A percentile compares a stretch with the other conserved stretches of the same genome.
Evolutionary conservation across 2,888 invertebrate genomes (phyloP).

Genomic region (Polyommatus iphigenia): DNA sequence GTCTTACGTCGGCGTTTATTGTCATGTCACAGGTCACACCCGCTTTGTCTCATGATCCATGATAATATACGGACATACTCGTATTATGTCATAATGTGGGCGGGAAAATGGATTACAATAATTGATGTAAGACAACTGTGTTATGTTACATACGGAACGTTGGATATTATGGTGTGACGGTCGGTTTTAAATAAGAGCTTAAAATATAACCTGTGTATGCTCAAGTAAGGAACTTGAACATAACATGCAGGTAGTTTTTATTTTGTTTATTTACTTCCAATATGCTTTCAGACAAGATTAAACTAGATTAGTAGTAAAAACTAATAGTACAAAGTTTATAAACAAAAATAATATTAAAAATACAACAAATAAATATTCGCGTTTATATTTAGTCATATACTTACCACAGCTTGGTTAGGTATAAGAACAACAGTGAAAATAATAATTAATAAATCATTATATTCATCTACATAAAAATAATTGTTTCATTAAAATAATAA

Average conservation of each 20-base stretch:
- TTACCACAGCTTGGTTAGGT: too few species aligned
- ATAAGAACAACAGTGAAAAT: background rate
- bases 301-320: too few species aligned
- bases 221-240: too few species aligned
- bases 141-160: background rate
- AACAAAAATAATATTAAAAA: too few species aligned
- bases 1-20: slow-evolving; percentile 16
- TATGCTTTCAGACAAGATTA: too few species aligned
- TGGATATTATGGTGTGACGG: background rate
- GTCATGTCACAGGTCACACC: background rate
- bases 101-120: background rate
- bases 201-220: too few species aligned
- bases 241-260: too few species aligned
- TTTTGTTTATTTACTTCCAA: too few species aligned
- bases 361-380: too few species aligned
- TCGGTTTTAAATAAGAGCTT: background rate
- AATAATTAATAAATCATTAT: background rate
- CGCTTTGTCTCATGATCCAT: slow-evolving; percentile 2
- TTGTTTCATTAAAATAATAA: background rate
- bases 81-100: background rate
- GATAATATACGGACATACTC: background rate
- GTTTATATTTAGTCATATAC: too few species aligned
- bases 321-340: too few species aligned
- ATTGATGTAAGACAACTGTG: background rate
- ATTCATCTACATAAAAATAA: background rate